Evolutionary conservation across 2,797 vertebrate species (phyloP).

Genomic region (Ctenochaetus hawaiiensis): DNA sequence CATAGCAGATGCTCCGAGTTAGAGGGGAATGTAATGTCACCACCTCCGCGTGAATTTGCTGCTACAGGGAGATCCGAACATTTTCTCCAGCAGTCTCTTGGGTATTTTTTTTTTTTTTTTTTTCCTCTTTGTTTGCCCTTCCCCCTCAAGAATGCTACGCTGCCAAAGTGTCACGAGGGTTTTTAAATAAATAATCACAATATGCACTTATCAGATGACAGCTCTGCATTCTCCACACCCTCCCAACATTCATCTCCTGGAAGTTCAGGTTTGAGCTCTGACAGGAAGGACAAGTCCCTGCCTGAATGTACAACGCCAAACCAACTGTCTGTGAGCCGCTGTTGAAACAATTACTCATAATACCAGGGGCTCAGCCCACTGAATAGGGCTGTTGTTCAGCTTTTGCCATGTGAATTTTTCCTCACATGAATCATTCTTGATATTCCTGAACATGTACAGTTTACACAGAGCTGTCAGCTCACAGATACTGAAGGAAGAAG

Average conservation of each 20-base stretch:
- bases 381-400: slow-evolving; percentile 78
- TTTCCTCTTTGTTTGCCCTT: slow-evolving; percentile 44
- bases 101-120: slow-evolving; percentile 13
- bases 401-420: slow-evolving; percentile 65
- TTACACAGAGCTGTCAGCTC: slow-evolving; percentile 44
- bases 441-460: slow-evolving; percentile 42
- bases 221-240: slow-evolving; percentile 49
- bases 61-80: slow-evolving; percentile 37
- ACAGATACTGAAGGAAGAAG: slow-evolving; percentile 32
- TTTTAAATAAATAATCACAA: slow-evolving; percentile 82
- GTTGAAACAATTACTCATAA: slow-evolving; percentile 73
- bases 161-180: slow-evolving; percentile 68
- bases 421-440: slow-evolving; percentile 56
- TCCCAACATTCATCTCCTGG: slow-evolving; percentile 37
- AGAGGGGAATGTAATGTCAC: slow-evolving; percentile 49
- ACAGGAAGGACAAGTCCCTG: slow-evolving; percentile 77
- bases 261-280: slow-evolving; percentile 71
- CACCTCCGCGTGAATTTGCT: slow-evolving; percentile 35
- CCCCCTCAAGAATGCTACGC: slow-evolving; percentile 42
- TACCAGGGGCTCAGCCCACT: slow-evolving; percentile 52
- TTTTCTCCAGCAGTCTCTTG: slow-evolving; percentile 28
- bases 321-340: slow-evolving; percentile 67
- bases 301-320: slow-evolving; percentile 64
- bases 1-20: slow-evolving; percentile 44
- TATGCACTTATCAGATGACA: slow-evolving; percentile 72